Evolutionary conservation across 2,888 invertebrate genomes (phyloP), one percentile per base, ranked within the genome.

Genomic region (Plagodis dolabraria): DNA sequence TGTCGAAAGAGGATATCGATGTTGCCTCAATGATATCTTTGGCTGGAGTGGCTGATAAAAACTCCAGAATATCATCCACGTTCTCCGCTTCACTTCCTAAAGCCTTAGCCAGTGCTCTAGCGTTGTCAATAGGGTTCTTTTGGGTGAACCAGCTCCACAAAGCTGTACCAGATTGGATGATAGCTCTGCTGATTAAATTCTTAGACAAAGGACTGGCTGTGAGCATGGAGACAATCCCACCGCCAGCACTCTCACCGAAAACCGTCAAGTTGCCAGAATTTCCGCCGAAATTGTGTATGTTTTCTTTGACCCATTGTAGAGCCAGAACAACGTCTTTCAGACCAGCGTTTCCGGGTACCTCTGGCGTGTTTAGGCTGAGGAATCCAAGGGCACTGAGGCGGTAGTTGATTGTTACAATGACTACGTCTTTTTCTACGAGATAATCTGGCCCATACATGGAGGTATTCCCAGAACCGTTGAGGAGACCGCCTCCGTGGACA

Each of bases 381-480:
- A 92, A 92, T 40, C 92, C 92, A n/a, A 92, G 65, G 0, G 80
- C 77, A 0, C 92, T 93, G 34, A 87, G 87, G 72, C 94, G 91
- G 71, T 93, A 94, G 75, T 94, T 94, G 0, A 94, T 66, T 0
- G 94, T 93, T 0, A 94, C 94, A 2, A 94, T 77, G 0, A 94
- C 84, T 0, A 94, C 90, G 54, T 94, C 94, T 61, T 93, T 93
- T 58, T 94, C 94, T 7, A 94, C 86, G 10, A 94, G 72, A 63
- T 86, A 94, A 69, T 94, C 94, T 0, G 89, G 89, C 2, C 94
- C 93, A 52, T 92, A 93, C 40, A 86, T 74, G 6, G 80, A 80
- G 0, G 93, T 83, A 58, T 86, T 93, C 0, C 94, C 94, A 0
- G 94, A 93, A 0, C 94, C 94, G 7, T 79, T 87, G 7, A 84